These are phyloP conservation scores for Parthenolecanium corni DNA, from an alignment of 2,888 invertebrate species.

Conservation along the genomic window DNA sequence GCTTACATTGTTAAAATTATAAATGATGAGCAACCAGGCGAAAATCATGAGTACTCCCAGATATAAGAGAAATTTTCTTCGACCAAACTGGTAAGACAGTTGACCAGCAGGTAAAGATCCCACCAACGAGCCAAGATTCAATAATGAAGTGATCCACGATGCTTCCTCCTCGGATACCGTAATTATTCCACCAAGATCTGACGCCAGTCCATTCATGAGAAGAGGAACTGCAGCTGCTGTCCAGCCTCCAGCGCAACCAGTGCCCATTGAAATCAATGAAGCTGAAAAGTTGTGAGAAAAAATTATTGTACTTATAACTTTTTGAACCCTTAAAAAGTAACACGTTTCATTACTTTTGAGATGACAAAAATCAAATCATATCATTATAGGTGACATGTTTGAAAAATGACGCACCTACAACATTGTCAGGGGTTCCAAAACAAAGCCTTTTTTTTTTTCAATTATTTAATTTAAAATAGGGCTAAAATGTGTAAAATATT, in stretches of 20 bases:
- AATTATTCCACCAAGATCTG: conserved; percentile 12
- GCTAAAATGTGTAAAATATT: too few relatives aligned
- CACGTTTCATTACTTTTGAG: not conserved
- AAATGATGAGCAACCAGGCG: conserved; percentile 63
- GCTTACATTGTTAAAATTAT: conserved; percentile 41
- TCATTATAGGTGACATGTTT: too few relatives aligned
- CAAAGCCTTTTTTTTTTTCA: too few relatives aligned
- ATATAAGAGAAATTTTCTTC: conserved; percentile 54
- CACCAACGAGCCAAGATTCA: conserved; percentile 57
- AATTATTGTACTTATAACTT: too few relatives aligned
- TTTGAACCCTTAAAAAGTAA: too few relatives aligned
- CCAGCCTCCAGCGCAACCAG: conserved; percentile 34
- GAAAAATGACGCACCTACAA: too few relatives aligned
- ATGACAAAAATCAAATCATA: not conserved
- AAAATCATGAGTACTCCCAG: conserved; percentile 54
- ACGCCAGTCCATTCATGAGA: not conserved
- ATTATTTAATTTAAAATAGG: too few relatives aligned
- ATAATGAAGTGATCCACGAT: conserved; percentile 59
- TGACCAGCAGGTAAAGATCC: conserved; percentile 39
- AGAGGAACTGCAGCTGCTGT: conserved; percentile 33
- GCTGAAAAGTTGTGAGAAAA: conserved; percentile 32
- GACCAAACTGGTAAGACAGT: conserved; percentile 54
- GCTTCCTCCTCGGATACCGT: conserved; percentile 43
- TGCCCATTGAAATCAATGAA: conserved; percentile 33
- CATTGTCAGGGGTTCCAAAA: too few relatives aligned